phyloP scores from a whole-genome alignment of 1,140 invertebrate genomes.

The Zaprionus kolodkinae region DNA sequence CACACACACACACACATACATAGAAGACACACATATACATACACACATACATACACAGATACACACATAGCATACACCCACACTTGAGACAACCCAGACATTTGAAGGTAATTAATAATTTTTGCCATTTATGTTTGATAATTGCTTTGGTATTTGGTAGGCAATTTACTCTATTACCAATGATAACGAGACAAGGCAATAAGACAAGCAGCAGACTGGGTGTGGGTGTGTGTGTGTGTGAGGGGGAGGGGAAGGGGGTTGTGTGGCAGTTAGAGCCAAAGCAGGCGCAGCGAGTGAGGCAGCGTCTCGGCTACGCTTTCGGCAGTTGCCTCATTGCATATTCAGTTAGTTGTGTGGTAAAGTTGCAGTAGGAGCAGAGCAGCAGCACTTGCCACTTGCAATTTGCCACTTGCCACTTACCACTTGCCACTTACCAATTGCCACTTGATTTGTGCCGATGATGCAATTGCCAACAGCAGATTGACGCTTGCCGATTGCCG shows the following conservation, averaged over 20 bases:
- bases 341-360: constrained; percentile 62
- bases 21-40: background rate
- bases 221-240: too few relatives aligned
- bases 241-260: too few relatives aligned
- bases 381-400: background rate
- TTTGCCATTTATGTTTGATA: constrained; percentile 78
- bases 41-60: background rate
- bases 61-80: constrained; percentile 24
- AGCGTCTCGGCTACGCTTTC: constrained; percentile 36
- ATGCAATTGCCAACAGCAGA: constrained; percentile 15
- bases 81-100: background rate
- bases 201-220: background rate
- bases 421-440: constrained; percentile 20
- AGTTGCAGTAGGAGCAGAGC: constrained; percentile 5
- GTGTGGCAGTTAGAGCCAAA: background rate
- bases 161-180: constrained; percentile 74
- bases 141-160: constrained; percentile 78
- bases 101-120: constrained; percentile 71
- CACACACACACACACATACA: constrained; percentile 16
- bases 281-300: background rate
- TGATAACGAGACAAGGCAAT: constrained; percentile 61
- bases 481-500: constrained; percentile 15
- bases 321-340: constrained; percentile 71
- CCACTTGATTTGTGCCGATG: constrained; percentile 19
- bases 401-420: constrained; percentile 26